Conservation (phyloP, 1,140 invertebrate genomes). For the Copidosoma floridanum region DNA sequence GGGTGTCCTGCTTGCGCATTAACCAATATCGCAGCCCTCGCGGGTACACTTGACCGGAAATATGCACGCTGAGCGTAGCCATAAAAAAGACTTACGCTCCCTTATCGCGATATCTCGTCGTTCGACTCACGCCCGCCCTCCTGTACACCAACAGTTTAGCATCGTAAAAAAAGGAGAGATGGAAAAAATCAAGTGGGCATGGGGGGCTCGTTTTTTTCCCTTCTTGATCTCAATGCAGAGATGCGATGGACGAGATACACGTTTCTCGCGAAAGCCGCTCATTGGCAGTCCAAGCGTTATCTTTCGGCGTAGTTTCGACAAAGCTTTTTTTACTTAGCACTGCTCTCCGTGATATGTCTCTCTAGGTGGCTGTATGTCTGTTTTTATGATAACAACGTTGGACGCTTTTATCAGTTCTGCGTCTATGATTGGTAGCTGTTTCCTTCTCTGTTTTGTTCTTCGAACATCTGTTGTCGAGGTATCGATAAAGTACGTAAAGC, state of each 20-base stretch:
- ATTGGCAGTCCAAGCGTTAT: background rate
- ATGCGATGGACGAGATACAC: background rate
- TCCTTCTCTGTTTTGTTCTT: too few relatives aligned
- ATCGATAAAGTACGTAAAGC: too few relatives aligned
- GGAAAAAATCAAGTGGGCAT: too few relatives aligned
- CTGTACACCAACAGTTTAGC: background rate
- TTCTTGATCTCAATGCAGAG: too few relatives aligned
- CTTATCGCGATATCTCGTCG: constrained; percentile 40
- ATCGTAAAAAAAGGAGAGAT: constrained; percentile 20
- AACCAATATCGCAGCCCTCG: constrained; percentile 22
- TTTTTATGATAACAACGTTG: background rate
- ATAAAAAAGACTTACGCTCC: constrained; percentile 49
- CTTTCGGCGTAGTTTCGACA: constrained; percentile 3
- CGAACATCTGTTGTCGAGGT: too few relatives aligned
- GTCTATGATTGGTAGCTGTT: too few relatives aligned
- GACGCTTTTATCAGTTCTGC: too few relatives aligned
- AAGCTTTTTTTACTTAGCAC: constrained; percentile 2
- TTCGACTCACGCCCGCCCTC: constrained; percentile 15
- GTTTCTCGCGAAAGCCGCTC: background rate
- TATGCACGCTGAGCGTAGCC: constrained; percentile 32
- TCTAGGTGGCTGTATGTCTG: background rate
- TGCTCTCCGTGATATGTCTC: background rate
- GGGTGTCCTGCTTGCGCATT: too few relatives aligned
- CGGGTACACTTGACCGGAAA: constrained; percentile 49
- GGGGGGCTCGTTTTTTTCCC: too few relatives aligned